phyloP scores from a whole-genome alignment of 2,888 invertebrate genomes.

The Spodoptera picta region DNA sequence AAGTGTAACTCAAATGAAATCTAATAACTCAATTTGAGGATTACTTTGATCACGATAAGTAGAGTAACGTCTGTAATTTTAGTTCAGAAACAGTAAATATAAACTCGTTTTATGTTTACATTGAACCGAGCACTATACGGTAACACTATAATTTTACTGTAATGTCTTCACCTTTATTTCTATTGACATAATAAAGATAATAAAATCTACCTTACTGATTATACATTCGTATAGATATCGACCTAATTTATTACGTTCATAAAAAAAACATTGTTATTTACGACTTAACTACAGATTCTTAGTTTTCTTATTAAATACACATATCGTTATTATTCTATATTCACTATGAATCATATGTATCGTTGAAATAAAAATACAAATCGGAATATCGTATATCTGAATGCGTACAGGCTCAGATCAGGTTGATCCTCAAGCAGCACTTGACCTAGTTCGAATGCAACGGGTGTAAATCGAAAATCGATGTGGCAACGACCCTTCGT shows the following conservation, averaged over 20 bases:
- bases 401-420: conserved; percentile 52
- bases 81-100: conserved; percentile 30
- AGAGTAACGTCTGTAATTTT: conserved; percentile 40
- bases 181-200: too few species aligned
- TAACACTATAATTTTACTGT: conserved; percentile 10
- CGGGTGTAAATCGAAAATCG: conserved; percentile 87
- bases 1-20: conserved; percentile 59
- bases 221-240: too few species aligned
- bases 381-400: conserved; percentile 1
- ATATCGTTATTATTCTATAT: too few species aligned
- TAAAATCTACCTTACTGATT: too few species aligned
- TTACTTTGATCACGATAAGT: conserved; percentile 32
- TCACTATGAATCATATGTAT: too few species aligned
- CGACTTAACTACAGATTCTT: too few species aligned
- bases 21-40: conserved; percentile 60
- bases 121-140: neutral
- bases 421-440: conserved; percentile 74
- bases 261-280: too few species aligned
- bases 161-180: conserved; percentile 2
- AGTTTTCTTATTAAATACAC: too few species aligned
- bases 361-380: conserved; percentile 13
- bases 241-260: too few species aligned
- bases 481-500: conserved; percentile 77
- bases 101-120: conserved; percentile 29
- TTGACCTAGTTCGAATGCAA: conserved; percentile 83